Base-by-base conservation (phyloP, 2,113 vertebrate species). In the Potamarius usumacintae region DNA sequence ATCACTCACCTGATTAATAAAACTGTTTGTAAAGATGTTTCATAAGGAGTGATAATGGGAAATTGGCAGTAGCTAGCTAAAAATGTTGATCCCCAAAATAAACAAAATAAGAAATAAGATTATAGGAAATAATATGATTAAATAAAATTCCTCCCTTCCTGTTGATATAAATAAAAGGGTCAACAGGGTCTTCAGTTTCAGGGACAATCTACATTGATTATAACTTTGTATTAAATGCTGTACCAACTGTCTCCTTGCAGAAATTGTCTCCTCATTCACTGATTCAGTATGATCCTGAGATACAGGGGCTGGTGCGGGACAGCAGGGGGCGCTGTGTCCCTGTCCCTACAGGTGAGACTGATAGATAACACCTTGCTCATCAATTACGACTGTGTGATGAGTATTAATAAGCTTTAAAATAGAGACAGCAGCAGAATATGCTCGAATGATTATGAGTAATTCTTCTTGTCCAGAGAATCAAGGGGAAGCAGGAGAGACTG, bases 261-360 rank as follows among this genome's bases (percentile, higher is more conserved):
- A 77, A n/a, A 55, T 0, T 63, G 1, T 2, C 7, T 25, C 81
- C 58, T 34, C 27, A 65, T 20, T 81, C 81, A 8, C 69, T 87
- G 48, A 42, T 87, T 42, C 69, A 78, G 58, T 87, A n/a, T 25
- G 81, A 87, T 17, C 0, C 71, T 57, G 86, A 67, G 71, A 14
- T 1, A 7, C 27, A 87, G 12, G 58, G 15, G 20, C 86, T 71
- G 30, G 58, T 87, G 48, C 63, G 86, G 76, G 60, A 87, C 71
- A 77, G 71, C 58, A 76, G 71, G 50, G 86, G 86, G n/a, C 81
- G 22, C 81, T 87, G 86, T 84, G 50, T 87, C 6, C 57, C 69
- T 6, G 81, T 87, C 18, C n/a, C 60, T 18, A 65, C 57, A 84
- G 86, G 86, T 87, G 27, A 57, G 67, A 22, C 12, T 25, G 22